Conservation (phyloP, 2,797 vertebrate genomes). For the Pempheris klunzingeri region DNA sequence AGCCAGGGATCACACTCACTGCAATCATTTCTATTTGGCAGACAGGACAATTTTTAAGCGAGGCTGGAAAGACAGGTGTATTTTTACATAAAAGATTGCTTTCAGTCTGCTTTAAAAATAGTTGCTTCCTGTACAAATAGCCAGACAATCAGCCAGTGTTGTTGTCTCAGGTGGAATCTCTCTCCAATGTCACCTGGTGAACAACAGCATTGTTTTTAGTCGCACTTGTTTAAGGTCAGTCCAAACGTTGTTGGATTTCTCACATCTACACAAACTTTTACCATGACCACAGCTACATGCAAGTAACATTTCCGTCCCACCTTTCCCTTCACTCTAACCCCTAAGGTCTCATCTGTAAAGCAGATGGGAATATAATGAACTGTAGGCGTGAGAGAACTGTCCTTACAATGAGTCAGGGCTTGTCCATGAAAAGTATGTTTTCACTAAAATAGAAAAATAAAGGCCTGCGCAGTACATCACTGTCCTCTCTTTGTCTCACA, state of each 20-base stretch:
- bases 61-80: not conserved
- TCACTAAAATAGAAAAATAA: conserved; percentile 21
- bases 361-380: conserved; percentile 70
- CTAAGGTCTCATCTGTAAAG: conserved; percentile 70
- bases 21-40: conserved; percentile 7
- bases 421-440: conserved; percentile 29
- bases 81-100: conserved; percentile 9
- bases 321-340: conserved; percentile 28
- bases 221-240: not conserved
- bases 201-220: not conserved
- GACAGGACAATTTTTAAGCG: not conserved
- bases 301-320: conserved; percentile 44
- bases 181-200: not conserved
- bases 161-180: conserved; percentile 1
- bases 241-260: conserved; percentile 3
- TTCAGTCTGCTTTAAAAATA: conserved; percentile 11
- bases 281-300: conserved; percentile 10
- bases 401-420: conserved; percentile 26
- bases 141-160: not conserved
- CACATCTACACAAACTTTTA: not conserved
- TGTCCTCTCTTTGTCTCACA: conserved; percentile 2
- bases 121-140: conserved; percentile 5
- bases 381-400: conserved; percentile 25
- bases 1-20: not conserved
- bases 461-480: not conserved